A percentile compares a stretch with the other conserved stretches of the same genome.
Conservation (phyloP, 2,113 vertebrate genomes). For the Eulemur rufifrons region DNA sequence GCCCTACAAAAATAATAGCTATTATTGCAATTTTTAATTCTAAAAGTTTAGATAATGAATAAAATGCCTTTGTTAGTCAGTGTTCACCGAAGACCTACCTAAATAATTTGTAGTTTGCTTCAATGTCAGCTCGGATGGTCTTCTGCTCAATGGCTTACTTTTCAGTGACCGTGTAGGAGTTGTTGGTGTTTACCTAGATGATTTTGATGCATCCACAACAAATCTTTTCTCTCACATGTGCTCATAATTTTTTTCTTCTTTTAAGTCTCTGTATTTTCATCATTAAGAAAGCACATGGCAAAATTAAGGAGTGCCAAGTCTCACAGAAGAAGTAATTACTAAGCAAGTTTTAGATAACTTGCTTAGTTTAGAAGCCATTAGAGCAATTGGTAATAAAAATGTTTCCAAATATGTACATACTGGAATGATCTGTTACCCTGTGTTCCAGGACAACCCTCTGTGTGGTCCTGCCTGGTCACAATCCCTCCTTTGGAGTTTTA, state of each 20-base stretch:
- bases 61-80: background rate
- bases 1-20: background rate
- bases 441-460: background rate
- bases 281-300: background rate
- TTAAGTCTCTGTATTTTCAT: background rate
- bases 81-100: background rate
- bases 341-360: background rate
- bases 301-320: background rate
- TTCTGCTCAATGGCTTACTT: background rate
- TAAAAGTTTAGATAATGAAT: background rate
- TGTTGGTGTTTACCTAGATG: background rate
- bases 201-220: background rate
- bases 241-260: background rate
- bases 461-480: too few species aligned
- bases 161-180: background rate
- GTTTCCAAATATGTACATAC: background rate
- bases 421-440: background rate
- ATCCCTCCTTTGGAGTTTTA: background rate
- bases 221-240: background rate
- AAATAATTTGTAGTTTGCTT: background rate
- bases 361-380: background rate
- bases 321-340: slow-evolving; percentile 30
- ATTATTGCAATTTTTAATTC: background rate
- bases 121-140: background rate
- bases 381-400: background rate